Conservation (phyloP, 2,888 invertebrate genomes). For the Ischnus inquisitorius region DNA sequence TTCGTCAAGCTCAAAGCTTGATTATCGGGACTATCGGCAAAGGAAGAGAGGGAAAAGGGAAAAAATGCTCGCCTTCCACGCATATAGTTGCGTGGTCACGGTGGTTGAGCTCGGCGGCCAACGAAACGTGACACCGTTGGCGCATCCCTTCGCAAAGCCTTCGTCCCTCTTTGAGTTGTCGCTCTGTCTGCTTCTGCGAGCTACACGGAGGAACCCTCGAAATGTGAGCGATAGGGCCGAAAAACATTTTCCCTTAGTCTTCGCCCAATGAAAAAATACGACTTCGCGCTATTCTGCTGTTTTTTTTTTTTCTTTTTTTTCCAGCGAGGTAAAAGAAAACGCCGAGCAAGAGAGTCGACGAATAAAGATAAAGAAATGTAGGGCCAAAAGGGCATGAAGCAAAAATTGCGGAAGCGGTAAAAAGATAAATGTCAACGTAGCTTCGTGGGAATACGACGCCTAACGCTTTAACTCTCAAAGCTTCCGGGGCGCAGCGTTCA, state of each 20-base stretch:
- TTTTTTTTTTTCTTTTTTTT: not conserved
- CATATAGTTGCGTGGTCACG: not conserved
- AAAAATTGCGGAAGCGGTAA: constrained; percentile 59
- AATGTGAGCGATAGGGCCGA: constrained; percentile 55
- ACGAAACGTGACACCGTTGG: constrained; percentile 42
- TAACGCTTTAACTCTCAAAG: constrained; percentile 55
- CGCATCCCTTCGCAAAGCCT: not conserved
- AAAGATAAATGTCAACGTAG: constrained; percentile 70
- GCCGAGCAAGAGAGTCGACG: constrained; percentile 13
- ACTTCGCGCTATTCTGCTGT: constrained; percentile 4
- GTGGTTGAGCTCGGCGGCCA: constrained; percentile 2
- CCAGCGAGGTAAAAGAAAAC: constrained; percentile 18
- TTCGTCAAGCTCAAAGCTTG: constrained; percentile 2
- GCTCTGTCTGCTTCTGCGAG: constrained; percentile 12
- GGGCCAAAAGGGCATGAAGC: constrained; percentile 23
- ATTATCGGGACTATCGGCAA: not conserved
- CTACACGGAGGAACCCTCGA: constrained; percentile 30
- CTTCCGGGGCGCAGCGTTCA: constrained; percentile 64
- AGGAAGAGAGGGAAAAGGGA: not conserved
- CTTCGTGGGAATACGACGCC: constrained; percentile 49
- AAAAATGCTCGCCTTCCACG: constrained; percentile 3
- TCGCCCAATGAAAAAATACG: constrained; percentile 41
- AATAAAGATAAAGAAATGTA: constrained; percentile 45
- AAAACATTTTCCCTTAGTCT: constrained; percentile 8
- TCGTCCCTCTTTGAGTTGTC: not conserved